Evolutionary conservation across 2,113 vertebrate genomes (phyloP).

Genomic region (Boleophthalmus pectinirostris): DNA sequence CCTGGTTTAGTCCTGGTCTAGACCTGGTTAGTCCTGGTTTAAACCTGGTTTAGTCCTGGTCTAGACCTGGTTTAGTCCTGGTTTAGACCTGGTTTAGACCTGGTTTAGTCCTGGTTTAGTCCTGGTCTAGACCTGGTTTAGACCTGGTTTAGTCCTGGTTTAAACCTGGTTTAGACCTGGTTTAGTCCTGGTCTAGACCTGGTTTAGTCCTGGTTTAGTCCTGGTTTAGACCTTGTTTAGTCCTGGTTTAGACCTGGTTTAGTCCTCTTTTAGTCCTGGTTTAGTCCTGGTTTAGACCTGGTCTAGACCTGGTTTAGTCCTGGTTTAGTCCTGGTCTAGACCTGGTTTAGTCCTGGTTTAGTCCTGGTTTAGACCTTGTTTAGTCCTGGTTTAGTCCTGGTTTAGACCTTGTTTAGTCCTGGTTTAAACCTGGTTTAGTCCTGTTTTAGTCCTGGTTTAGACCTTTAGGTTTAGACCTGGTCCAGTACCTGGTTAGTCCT

Average conservation of each 20-base stretch:
- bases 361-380: background rate
- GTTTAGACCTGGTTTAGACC: background rate
- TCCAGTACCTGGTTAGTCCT: background rate
- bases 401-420: background rate
- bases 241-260: too few relatives aligned
- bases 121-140: too few relatives aligned
- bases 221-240: background rate
- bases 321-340: background rate
- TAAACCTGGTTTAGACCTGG: background rate
- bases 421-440: background rate
- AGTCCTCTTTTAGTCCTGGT: background rate
- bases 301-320: background rate
- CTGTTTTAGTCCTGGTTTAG: background rate
- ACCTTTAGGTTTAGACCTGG: background rate
- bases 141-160: background rate
- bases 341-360: background rate
- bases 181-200: background rate
- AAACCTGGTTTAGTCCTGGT: background rate
- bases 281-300: background rate
- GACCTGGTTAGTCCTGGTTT: background rate
- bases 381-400: background rate
- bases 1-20: background rate
- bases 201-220: background rate
- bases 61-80: background rate
- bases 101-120: background rate